These are phyloP conservation scores for Tangara arthus DNA, from an alignment of 2,797 vertebrate species.

Conservation along the genomic window DNA sequence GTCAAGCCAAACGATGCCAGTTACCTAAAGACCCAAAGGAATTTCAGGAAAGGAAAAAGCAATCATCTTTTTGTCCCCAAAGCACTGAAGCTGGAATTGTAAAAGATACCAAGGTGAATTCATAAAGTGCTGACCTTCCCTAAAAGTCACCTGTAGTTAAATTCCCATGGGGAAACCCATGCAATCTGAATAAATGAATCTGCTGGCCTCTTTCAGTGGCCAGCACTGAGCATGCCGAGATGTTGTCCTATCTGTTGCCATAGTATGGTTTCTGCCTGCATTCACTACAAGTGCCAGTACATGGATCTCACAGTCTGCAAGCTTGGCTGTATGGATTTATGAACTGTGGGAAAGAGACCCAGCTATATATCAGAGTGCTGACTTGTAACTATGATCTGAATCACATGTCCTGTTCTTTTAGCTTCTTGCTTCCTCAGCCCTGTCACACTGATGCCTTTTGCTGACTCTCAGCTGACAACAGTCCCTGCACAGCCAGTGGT, in stretches of 20 bases:
- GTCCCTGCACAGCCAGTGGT: not conserved
- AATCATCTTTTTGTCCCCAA: not conserved
- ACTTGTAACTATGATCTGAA: not conserved
- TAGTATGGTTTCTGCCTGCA: not conserved
- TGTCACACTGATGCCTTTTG: not conserved
- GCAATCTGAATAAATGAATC: not conserved
- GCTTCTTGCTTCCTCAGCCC: not conserved
- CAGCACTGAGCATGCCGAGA: not conserved
- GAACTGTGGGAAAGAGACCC: not conserved
- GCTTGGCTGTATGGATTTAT: fast-evolving
- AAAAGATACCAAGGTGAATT: not conserved
- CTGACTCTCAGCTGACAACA: not conserved
- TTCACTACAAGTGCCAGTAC: not conserved
- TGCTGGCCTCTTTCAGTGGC: not conserved
- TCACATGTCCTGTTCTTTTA: not conserved
- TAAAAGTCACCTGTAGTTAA: not conserved
- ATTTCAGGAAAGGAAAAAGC: not conserved
- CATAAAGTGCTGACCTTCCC: not conserved
- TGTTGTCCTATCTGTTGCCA: not conserved
- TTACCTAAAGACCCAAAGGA: not conserved
- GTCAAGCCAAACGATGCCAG: not conserved
- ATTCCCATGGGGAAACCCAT: not conserved
- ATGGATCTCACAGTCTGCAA: not conserved
- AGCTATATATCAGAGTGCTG: not conserved
- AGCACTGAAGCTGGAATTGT: not conserved